Percentiles rank a stretch among this genome's conserved stretches.
phyloP scores from a whole-genome alignment of 2,113 vertebrate species.

The Odobenus rosmarus region DNA sequence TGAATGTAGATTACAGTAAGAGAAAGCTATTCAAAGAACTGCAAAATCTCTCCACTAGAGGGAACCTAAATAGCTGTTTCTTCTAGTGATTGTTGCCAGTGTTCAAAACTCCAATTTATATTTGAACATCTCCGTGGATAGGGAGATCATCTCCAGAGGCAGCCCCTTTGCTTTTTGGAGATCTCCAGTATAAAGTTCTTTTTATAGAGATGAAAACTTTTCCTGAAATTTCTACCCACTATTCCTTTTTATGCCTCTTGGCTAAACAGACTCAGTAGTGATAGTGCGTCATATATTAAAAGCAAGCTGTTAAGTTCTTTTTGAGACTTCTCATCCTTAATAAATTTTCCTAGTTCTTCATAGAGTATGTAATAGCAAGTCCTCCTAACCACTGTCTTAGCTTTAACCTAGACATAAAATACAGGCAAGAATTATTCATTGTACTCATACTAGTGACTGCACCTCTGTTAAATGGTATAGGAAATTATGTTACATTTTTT shows the following conservation, averaged over 20 bases:
- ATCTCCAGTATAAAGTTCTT: background rate
- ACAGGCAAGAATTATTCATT: background rate
- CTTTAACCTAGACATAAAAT: background rate
- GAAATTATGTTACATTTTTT: conserved; percentile 22
- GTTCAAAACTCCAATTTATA: background rate
- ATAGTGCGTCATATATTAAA: background rate
- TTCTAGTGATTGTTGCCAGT: background rate
- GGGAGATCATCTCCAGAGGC: background rate
- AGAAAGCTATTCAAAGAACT: conserved; percentile 40
- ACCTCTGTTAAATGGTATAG: background rate
- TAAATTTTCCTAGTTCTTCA: background rate
- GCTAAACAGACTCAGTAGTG: background rate
- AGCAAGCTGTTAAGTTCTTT: conserved; percentile 6
- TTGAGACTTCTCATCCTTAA: background rate
- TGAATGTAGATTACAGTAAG: conserved; percentile 37
- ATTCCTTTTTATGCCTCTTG: background rate
- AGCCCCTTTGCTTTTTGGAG: background rate
- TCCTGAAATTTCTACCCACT: background rate
- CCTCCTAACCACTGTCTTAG: background rate
- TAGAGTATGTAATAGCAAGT: background rate
- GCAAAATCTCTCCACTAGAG: background rate
- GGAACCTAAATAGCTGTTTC: background rate
- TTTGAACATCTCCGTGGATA: background rate
- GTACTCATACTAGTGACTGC: background rate
- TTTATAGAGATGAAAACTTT: background rate